Evolutionary conservation across 2,888 invertebrate species (phyloP).

Genomic region (Caenorhabditis macrosperma): DNA sequence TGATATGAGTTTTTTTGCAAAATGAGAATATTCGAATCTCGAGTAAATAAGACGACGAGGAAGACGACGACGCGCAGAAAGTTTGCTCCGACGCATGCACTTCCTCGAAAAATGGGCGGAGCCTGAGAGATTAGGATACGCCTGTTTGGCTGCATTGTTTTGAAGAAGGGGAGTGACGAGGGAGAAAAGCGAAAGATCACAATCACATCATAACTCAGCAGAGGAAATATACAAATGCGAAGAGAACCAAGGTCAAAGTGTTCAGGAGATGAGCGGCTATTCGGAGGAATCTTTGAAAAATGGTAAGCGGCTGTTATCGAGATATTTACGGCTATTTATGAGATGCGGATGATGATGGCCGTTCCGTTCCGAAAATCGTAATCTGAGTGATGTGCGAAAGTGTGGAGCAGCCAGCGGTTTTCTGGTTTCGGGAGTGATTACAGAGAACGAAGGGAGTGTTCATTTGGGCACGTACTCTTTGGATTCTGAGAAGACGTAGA

Average conservation of each 20-base stretch:
- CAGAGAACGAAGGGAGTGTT: no score
- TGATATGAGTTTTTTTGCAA: neutral
- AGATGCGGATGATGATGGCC: no score
- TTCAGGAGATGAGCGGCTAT: neutral
- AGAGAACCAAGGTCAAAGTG: neutral
- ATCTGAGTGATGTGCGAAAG: neutral
- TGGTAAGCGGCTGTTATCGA: no score
- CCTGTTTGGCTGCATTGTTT: constrained; percentile 7
- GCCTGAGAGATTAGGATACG: neutral
- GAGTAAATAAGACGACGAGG: constrained; percentile 3
- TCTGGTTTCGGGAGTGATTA: neutral
- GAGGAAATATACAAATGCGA: neutral
- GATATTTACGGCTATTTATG: no score
- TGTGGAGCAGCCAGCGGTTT: neutral
- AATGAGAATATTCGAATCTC: neutral
- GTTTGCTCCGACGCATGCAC: neutral
- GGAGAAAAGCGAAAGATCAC: neutral
- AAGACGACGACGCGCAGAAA: neutral
- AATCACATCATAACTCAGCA: neutral
- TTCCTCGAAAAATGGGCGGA: constrained; percentile 2
- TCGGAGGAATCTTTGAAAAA: neutral
- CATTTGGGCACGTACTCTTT: no score
- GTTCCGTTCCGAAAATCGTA: neutral
- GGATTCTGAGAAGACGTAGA: no score
- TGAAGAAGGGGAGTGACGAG: neutral